These are phyloP conservation scores for Patagioenas fasciata DNA, from an alignment of 2,113 vertebrate species.

Conservation along the genomic window DNA sequence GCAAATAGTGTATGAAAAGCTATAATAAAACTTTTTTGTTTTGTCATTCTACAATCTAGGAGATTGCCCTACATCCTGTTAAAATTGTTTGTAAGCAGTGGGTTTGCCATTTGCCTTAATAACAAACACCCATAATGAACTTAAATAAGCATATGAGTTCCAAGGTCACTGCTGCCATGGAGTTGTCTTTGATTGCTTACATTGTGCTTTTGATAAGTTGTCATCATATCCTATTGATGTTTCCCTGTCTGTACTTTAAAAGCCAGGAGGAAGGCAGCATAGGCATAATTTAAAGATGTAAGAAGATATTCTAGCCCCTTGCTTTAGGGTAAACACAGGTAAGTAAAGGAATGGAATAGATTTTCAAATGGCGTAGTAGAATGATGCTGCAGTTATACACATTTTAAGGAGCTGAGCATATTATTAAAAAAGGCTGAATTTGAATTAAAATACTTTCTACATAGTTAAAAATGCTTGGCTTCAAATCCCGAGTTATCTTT, in stretches of 20 bases:
- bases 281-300: not conserved
- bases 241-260: not conserved
- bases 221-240: conserved; percentile 33
- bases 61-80: not conserved
- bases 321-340: not conserved
- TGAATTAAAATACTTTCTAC: not conserved
- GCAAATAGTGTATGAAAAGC: not conserved
- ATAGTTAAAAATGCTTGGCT: not conserved
- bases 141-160: not conserved
- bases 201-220: not conserved
- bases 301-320: not conserved
- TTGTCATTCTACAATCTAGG: not conserved
- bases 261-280: not conserved
- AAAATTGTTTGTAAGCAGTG: not conserved
- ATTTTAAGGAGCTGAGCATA: not conserved
- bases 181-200: conserved; percentile 11
- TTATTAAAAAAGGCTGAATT: not conserved
- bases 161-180: not conserved
- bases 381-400: not conserved
- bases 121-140: not conserved
- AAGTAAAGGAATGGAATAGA: not conserved
- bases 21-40: not conserved
- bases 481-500: not conserved
- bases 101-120: not conserved
- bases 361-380: not conserved